phyloP scores from a whole-genome alignment of 2,888 invertebrate genomes.

The Helobdella robusta region DNA sequence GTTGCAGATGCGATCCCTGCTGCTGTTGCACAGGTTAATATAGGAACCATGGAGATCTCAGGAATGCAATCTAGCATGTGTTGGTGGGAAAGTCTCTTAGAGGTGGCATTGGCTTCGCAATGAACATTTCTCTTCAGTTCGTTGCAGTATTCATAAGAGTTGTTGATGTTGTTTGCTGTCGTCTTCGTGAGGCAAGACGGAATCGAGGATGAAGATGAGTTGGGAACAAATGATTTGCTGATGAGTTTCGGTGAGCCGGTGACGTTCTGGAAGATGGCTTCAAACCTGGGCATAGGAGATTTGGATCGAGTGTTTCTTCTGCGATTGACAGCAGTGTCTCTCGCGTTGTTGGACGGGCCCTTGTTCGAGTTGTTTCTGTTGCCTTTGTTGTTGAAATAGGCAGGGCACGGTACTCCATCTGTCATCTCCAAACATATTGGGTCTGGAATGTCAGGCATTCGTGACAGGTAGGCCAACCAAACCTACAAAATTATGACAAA shows the following conservation, averaged over 20 bases:
- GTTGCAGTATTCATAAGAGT: too few relatives aligned
- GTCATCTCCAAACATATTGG: slow-evolving; percentile 14
- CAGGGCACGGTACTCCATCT: slow-evolving; percentile 8
- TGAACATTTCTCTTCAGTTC: too few relatives aligned
- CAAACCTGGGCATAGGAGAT: slow-evolving; percentile 5
- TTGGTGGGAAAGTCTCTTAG: too few relatives aligned
- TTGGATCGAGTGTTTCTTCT: neutral
- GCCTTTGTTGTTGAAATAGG: neutral
- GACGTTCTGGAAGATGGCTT: slow-evolving; percentile 13
- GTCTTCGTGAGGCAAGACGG: too few relatives aligned
- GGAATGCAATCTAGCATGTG: too few relatives aligned
- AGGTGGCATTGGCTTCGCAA: too few relatives aligned
- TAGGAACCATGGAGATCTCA: too few relatives aligned
- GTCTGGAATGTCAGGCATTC: slow-evolving; percentile 20
- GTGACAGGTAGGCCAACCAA: slow-evolving; percentile 18
- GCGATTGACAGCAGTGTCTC: neutral
- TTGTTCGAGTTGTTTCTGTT: neutral
- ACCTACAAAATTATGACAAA: slow-evolving; percentile 57
- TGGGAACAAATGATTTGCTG: slow-evolving; percentile 13
- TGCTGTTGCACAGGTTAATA: too few relatives aligned
- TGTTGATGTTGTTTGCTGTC: too few relatives aligned
- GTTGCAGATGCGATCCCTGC: too few relatives aligned
- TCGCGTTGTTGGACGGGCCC: too few relatives aligned
- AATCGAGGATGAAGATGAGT: too few relatives aligned
- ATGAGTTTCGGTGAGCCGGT: slow-evolving; percentile 8